phyloP scores from a whole-genome alignment of 2,113 vertebrate species.

The Heterotilapia buettikoferi region DNA sequence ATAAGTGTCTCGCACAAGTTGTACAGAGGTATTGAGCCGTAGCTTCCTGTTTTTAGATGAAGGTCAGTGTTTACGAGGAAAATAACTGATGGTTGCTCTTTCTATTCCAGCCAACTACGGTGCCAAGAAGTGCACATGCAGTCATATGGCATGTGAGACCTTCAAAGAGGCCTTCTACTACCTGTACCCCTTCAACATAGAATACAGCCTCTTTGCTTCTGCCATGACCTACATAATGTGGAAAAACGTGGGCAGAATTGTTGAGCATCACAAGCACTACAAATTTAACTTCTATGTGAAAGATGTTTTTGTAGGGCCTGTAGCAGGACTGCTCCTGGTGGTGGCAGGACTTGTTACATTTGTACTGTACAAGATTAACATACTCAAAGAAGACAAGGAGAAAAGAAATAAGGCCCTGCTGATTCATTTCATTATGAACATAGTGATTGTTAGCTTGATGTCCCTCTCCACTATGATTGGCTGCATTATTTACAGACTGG shows the following conservation, averaged over 20 bases:
- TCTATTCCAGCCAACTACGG: constrained; percentile 36
- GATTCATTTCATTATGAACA: constrained; percentile 80
- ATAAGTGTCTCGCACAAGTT: neutral
- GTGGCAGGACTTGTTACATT: constrained; percentile 79
- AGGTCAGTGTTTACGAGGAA: neutral
- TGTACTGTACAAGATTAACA: constrained; percentile 79
- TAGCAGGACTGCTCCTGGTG: constrained; percentile 73
- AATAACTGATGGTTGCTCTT: neutral
- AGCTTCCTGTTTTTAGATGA: neutral
- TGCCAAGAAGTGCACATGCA: constrained; percentile 67
- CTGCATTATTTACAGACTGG: constrained; percentile 79
- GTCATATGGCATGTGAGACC: constrained; percentile 72
- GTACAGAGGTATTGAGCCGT: constrained; percentile 23
- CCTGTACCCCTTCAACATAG: constrained; percentile 92
- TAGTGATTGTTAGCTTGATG: constrained; percentile 79
- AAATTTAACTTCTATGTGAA: constrained; percentile 63
- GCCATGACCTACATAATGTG: constrained; percentile 92
- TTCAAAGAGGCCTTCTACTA: constrained; percentile 86
- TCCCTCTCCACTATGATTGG: constrained; percentile 73
- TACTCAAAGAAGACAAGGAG: constrained; percentile 20
- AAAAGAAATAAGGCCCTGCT: constrained; percentile 65
- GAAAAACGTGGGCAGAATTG: constrained; percentile 85
- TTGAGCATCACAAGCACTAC: constrained; percentile 64
- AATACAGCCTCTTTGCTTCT: constrained; percentile 92
- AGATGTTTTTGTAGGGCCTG: constrained; percentile 74